phyloP scores from a whole-genome alignment of 2,888 invertebrate species.

The Troides helena region DNA sequence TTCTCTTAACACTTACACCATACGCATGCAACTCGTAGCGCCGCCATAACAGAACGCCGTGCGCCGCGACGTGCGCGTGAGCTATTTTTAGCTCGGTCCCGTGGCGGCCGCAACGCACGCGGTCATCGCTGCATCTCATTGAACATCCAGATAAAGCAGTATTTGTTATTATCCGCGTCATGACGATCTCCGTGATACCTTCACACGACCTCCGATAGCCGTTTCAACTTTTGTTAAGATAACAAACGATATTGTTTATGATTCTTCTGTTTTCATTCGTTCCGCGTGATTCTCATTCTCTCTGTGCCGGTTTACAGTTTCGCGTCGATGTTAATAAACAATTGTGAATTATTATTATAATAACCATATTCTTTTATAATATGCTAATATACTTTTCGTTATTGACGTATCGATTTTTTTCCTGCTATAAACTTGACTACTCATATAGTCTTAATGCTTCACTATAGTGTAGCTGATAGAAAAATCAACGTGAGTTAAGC shows the following conservation, averaged over 20 bases:
- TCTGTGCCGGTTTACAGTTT: not conserved
- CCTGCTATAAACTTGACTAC: no score
- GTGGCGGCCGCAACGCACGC: constrained; percentile 37
- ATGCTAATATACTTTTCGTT: not conserved
- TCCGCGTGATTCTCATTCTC: not conserved
- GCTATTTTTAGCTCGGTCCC: constrained; percentile 42
- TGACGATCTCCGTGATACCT: constrained; percentile 13
- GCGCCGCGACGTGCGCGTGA: not conserved
- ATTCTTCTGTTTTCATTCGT: not conserved
- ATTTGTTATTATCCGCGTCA: constrained; percentile 35
- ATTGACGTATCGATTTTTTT: no score
- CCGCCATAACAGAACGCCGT: constrained; percentile 33
- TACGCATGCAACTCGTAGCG: constrained; percentile 12
- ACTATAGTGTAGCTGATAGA: no score
- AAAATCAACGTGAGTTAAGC: no score
- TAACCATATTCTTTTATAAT: not conserved
- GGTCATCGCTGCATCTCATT: constrained; percentile 27
- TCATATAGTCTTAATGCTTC: no score
- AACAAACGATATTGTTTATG: constrained; percentile 7
- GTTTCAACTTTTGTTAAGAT: constrained; percentile 13
- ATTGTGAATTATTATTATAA: not conserved
- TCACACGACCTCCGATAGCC: constrained; percentile 17
- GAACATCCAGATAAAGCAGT: constrained; percentile 6
- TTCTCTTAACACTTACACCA: constrained; percentile 18
- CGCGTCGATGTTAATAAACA: not conserved